Percentiles rank a stretch among this genome's conserved stretches.
phyloP scores from a whole-genome alignment of 2,888 invertebrate species.

The Diarsia dahlii region DNA sequence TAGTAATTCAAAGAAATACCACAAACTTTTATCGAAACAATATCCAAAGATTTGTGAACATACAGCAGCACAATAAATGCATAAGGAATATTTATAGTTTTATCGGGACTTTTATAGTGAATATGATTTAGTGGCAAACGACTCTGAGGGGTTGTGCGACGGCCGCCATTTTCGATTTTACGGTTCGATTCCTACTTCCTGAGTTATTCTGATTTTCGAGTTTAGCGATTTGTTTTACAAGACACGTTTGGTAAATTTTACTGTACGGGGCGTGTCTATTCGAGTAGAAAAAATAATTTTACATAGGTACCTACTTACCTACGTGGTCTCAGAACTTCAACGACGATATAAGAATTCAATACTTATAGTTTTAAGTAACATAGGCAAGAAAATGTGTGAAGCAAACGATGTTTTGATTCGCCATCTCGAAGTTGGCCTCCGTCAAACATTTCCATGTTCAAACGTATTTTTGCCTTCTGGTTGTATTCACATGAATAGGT shows the following conservation, averaged over 20 bases:
- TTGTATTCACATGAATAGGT: too few relatives aligned
- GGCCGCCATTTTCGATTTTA: constrained; percentile 87
- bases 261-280: not conserved
- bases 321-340: too few relatives aligned
- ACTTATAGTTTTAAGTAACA: not conserved
- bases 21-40: constrained; percentile 27
- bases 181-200: constrained; percentile 78
- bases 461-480: not conserved
- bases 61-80: constrained; percentile 81
- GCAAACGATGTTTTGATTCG: not conserved
- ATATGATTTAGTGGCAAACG: constrained; percentile 86
- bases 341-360: not conserved
- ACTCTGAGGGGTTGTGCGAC: constrained; percentile 77
- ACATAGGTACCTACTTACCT: too few relatives aligned
- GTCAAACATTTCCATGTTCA: not conserved
- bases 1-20: not conserved
- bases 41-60: constrained; percentile 77
- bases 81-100: constrained; percentile 86
- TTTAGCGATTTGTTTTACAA: constrained; percentile 46
- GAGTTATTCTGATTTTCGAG: constrained; percentile 74
- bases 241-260: constrained; percentile 31
- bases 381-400: not conserved
- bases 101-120: constrained; percentile 87
- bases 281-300: not conserved
- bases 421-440: not conserved